These are phyloP conservation scores for Chloropsis hardwickii DNA, from an alignment of 2,113 vertebrate genomes.

Conservation along the genomic window DNA sequence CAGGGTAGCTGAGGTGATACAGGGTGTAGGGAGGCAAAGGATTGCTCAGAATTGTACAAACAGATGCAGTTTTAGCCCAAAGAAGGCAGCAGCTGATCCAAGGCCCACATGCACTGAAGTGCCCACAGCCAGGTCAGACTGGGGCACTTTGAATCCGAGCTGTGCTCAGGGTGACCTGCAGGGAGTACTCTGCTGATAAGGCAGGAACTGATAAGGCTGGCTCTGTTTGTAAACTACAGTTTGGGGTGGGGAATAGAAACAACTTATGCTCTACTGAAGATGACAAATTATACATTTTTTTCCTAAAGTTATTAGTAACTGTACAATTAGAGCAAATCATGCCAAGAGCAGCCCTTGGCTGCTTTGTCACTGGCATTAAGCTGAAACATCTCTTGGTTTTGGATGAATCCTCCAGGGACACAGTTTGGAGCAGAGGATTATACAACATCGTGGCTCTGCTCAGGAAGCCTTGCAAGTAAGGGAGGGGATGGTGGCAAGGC, in stretches of 20 bases:
- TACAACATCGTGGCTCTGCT: neutral
- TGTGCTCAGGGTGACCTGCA: fast-evolving
- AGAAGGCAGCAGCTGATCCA: neutral
- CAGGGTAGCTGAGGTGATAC: neutral
- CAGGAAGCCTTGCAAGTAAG: neutral
- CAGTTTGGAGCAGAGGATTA: neutral
- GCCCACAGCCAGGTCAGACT: neutral
- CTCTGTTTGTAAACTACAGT: neutral
- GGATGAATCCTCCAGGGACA: neutral
- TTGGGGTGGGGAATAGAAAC: neutral
- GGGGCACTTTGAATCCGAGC: neutral
- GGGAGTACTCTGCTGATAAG: neutral
- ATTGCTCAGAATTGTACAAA: neutral
- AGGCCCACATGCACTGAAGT: neutral
- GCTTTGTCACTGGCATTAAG: neutral
- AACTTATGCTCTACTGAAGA: neutral
- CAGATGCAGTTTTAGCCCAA: neutral
- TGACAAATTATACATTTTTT: neutral
- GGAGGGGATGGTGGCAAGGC: neutral
- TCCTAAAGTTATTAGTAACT: neutral
- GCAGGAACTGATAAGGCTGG: neutral
- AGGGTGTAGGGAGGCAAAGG: neutral
- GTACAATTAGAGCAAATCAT: neutral
- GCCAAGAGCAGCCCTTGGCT: neutral
- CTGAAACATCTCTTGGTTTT: neutral